Base-by-base conservation (phyloP, 23 tunicate genomes). In the Diplosoma virens region DNA sequence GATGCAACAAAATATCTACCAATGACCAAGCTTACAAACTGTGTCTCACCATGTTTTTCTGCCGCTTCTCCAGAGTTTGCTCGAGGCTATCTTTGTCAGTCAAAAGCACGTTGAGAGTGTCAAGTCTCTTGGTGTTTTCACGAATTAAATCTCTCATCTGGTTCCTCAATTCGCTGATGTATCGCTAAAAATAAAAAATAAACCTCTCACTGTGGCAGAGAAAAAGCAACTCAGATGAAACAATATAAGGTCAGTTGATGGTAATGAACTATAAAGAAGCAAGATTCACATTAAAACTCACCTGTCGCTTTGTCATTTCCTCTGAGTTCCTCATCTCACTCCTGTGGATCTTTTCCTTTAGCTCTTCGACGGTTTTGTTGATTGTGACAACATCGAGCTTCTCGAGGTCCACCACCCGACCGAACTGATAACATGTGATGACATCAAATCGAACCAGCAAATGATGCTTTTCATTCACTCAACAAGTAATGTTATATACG, bases 321-420 rank as follows among this genome's bases (percentile, higher is more conserved):
- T 67, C 33, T 4, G 78, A 52, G 58, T 92, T 92, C 37, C 82
- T 92, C 70, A 87, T 45, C 37, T 87, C 89, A 0, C 78, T 71
- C 35, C 55, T 56, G 17, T 82, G 82, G 58, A 86, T 77, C 73
- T 87, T 71, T 56, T 86, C 93, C 76, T 86, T 93, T 58, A 93
- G 50, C 33, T 87, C 94, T 32, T 82, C 94, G 16, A 82, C 89
- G 30, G 52, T 87, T 59, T 74, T 73, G 78, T 87, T 93, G 74
- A 93, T 56, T 9, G 89, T 87, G 41, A 86, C 85, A 0, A 84
- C 63, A 37, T 92, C 92, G 21, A 95, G 68, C 36, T 78, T 84
- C 58, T 95, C 99, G 24, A 95, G 61, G 71, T 95, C 93, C 35
- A 95, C 96, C 25, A 89, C 77, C 35, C 99, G 77, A 5, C 99